Evolutionary conservation across 2,797 vertebrate genomes (phyloP), one percentile per base, ranked within the genome.

Genomic region (Dipus sagitta): DNA sequence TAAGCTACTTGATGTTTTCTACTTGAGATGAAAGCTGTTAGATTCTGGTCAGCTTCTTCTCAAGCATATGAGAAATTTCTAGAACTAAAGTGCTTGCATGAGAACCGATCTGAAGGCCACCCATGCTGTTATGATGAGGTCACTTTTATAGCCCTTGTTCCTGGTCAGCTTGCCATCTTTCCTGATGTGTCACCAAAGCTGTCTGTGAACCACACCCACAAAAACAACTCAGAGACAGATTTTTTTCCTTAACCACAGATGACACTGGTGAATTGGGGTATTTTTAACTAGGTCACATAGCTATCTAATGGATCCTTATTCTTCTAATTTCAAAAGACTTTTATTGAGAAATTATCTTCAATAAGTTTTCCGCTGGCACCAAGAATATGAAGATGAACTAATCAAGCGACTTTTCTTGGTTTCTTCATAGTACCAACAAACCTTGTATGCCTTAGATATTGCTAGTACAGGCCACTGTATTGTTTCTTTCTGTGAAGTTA

Each of bases 211-310:
- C 97, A 95, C 94, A 96, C 96, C 95, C 94, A 82, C 34, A 84
- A 86, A 95, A 95, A 95, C 95, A 96, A 92, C 92, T 82, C 72
- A 83, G 78, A 95, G 93, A 88, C 93, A 95, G 93, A 96, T 62
- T 86, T 14, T 64, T 64, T 95, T 78, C 83, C 87, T 72, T 81
- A 92, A 86, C 76, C 77, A 54, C 70, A 71, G 62, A 65, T 68
- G 88, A 96, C 21, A 18, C 6, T 58, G 24, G 60, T 71, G 17
- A 67, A 71, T 47, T 65, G 21, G 77, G 79, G 54, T 90, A 62
- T 96, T 94, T 95, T 94, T 86, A 90, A 95, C 60, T 75, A 86
- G 92, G 86, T 79, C 90, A 94, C 94, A 84, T 81, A 87, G 58
- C 42, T 90, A 62, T 86, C 83, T 86, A 71, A 68, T 4, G 68